A percentile compares a stretch with the other conserved stretches of the same genome.
These are phyloP conservation scores for Leptinotarsa lineolata DNA, from an alignment of 1,140 invertebrate species.

Conservation along the genomic window DNA sequence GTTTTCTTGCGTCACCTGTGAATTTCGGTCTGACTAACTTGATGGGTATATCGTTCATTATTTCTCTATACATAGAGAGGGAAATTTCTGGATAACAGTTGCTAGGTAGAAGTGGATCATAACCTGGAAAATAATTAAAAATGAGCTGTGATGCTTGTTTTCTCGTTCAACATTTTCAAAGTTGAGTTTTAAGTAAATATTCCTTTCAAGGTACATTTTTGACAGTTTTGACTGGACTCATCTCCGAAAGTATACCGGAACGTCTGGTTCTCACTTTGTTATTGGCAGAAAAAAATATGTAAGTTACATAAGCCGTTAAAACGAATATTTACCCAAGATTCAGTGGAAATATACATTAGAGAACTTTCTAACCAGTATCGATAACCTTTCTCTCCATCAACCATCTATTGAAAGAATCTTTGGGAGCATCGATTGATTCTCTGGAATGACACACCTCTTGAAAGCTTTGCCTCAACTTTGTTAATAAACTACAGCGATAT, in stretches of 20 bases:
- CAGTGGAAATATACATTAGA: not conserved
- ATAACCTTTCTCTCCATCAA: slow-evolving; percentile 93
- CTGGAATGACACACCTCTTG: slow-evolving; percentile 92
- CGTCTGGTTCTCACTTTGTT: too few relatives aligned
- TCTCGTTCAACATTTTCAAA: too few relatives aligned
- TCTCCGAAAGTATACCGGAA: too few relatives aligned
- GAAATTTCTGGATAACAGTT: slow-evolving; percentile 92
- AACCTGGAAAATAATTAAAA: slow-evolving; percentile 58
- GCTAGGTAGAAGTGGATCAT: slow-evolving; percentile 88
- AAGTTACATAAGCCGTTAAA: too few relatives aligned
- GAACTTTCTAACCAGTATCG: slow-evolving; percentile 62
- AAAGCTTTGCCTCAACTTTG: slow-evolving; percentile 87
- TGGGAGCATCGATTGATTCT: slow-evolving; percentile 93
- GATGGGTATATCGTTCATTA: slow-evolving; percentile 98
- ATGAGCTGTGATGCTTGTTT: too few relatives aligned
- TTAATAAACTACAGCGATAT: slow-evolving; percentile 74
- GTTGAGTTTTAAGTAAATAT: too few relatives aligned
- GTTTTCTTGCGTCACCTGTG: slow-evolving; percentile 94
- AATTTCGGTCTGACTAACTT: slow-evolving; percentile 94
- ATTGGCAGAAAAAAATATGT: too few relatives aligned
- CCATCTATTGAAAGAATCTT: slow-evolving; percentile 96
- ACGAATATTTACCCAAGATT: too few relatives aligned
- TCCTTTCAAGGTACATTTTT: too few relatives aligned
- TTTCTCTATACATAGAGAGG: slow-evolving; percentile 93
- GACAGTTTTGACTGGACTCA: too few relatives aligned